Percentiles rank a stretch among this genome's conserved stretches.
Conservation (phyloP, 2,113 vertebrate species). For the Ifrita kowaldi region DNA sequence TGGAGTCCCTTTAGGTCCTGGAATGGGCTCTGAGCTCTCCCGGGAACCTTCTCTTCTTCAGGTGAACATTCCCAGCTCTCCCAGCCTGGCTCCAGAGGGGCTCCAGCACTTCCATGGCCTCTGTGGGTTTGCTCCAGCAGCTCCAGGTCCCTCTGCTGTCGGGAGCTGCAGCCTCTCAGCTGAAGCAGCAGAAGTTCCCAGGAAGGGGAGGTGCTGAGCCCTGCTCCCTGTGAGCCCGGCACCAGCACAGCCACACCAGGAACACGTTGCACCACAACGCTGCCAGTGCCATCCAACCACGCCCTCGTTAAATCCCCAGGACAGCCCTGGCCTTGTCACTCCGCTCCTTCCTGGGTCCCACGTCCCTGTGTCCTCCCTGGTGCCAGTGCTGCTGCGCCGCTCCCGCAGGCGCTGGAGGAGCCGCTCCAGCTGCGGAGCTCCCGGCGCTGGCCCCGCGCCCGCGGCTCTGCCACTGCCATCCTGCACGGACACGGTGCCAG, state of each 20-base stretch:
- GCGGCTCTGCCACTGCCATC: neutral
- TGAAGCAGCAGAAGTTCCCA: neutral
- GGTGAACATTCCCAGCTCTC: fast-evolving
- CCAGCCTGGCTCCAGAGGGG: neutral
- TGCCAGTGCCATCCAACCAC: neutral
- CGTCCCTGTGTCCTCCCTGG: fast-evolving
- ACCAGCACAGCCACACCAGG: neutral
- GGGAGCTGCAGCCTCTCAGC: neutral
- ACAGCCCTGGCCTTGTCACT: neutral
- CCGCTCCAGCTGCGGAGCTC: neutral
- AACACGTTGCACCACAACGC: fast-evolving
- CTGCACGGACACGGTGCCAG: neutral
- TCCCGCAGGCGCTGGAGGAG: neutral
- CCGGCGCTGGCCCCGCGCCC: neutral
- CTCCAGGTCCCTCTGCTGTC: neutral
- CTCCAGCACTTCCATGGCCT: neutral
- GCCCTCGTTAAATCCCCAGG: neutral
- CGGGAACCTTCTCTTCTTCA: fast-evolving
- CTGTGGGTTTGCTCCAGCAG: neutral
- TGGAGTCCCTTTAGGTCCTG: neutral
- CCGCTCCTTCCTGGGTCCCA: neutral
- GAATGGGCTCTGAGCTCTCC: fast-evolving
- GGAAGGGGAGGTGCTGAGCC: neutral
- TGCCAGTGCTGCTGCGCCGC: neutral
- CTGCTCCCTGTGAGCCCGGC: fast-evolving